Base-by-base conservation (phyloP, 2,888 invertebrate species). In the Girardia tigrina region DNA sequence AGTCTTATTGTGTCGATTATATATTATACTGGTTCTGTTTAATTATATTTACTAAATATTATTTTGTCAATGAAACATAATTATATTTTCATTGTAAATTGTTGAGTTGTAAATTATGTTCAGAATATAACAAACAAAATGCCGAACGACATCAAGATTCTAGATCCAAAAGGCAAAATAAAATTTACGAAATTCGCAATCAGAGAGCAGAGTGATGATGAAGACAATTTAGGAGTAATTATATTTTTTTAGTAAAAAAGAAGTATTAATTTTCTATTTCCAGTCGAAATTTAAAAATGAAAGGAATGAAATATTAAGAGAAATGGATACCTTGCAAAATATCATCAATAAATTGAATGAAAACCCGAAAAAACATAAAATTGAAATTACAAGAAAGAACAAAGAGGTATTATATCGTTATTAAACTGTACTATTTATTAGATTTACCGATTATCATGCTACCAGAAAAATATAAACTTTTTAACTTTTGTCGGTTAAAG, bases 81-180 rank as follows among this genome's bases (percentile, higher is more conserved):
- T n/a, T n/a, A n/a, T n/a, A n/a, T n/a, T n/a, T n/a, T n/a, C n/a
- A n/a, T n/a, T n/a, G n/a, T n/a, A n/a, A n/a, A n/a, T n/a, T n/a
- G n/a, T n/a, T n/a, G n/a, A n/a, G n/a, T n/a, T n/a, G n/a, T n/a
- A n/a, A n/a, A n/a, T n/a, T n/a, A n/a, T n/a, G n/a, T 56, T 4
- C 23, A 56, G 56, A 56, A 4, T 56, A 12, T 56, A 4, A 56
- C 56, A 56, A 56, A 56, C n/a, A 16, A 8, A 8, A 56, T 56
- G 56, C 56, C 56, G 20, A 2, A 8, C n/a, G 56, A 56, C 23
- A 20, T 56, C n/a, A 56, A 56, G 8, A 56, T 56, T 8, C 23
- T 56, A 23, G 56, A 56, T n/a, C 56, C 56, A 20, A 56, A n/a
- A 56, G 56, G 56, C 23, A n/a, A 56, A 56, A 56, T 56, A 56